Evolutionary conservation across 2,888 invertebrate genomes (phyloP).

Genomic region (Eupithecia centaureata): DNA sequence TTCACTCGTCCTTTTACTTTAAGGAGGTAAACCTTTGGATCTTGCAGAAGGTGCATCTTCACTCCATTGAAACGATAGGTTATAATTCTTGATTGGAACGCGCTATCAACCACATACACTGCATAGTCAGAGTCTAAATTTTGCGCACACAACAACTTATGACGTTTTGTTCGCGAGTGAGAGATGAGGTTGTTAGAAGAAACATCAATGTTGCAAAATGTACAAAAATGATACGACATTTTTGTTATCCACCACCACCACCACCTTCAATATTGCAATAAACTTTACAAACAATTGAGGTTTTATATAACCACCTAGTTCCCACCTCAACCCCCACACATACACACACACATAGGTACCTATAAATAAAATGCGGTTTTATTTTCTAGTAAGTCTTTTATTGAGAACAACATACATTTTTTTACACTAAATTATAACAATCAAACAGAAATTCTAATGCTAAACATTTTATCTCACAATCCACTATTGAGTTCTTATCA

Average conservation of each 20-base stretch:
- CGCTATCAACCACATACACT: conserved; percentile 13
- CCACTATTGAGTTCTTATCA: conserved; percentile 4
- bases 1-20: neutral
- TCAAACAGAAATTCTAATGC: conserved; percentile 9
- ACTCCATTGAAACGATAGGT: conserved; percentile 8
- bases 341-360: neutral
- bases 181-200: neutral
- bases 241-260: neutral
- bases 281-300: neutral
- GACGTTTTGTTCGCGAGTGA: conserved; percentile 23
- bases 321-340: neutral
- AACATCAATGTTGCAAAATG: conserved; percentile 7
- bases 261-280: neutral
- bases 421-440: conserved; percentile 8
- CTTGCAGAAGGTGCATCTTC: neutral
- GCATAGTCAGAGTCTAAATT: conserved; percentile 15
- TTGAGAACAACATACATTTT: neutral
- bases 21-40: conserved; percentile 1
- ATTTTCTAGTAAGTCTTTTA: neutral
- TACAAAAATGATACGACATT: neutral
- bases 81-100: conserved; percentile 8
- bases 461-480: conserved; percentile 8
- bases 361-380: neutral
- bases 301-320: neutral
- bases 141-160: conserved; percentile 31